These are phyloP conservation scores for Oreonectes daqikongensis DNA, from an alignment of 2,797 vertebrate species.

Conservation along the genomic window DNA sequence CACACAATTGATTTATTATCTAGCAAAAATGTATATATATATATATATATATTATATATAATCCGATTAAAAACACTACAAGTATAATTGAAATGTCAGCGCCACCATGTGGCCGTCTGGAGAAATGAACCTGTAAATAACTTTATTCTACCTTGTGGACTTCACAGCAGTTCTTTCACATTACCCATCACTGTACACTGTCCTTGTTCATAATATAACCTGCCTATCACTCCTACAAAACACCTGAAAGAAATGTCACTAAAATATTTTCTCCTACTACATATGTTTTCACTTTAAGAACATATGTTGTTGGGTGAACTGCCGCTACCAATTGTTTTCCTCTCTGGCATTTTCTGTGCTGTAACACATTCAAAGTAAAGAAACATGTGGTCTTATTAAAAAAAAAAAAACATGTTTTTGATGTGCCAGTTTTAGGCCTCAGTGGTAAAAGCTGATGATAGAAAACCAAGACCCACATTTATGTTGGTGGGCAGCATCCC, in stretches of 20 bases:
- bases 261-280: not conserved
- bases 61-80: no score
- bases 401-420: not conserved
- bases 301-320: not conserved
- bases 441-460: not conserved
- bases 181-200: not conserved
- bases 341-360: not conserved
- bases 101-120: conserved; percentile 7
- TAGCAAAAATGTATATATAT: no score
- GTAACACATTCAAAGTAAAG: not conserved
- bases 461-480: conserved; percentile 1
- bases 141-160: not conserved
- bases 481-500: not conserved
- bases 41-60: no score
- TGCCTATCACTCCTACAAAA: not conserved
- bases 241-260: not conserved
- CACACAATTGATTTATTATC: no score
- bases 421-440: conserved; percentile 8
- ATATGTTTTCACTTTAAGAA: not conserved
- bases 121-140: conserved; percentile 14
- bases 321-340: not conserved
- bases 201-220: conserved; percentile 7
- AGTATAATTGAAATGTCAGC: not conserved
- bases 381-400: not conserved
- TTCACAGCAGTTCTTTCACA: conserved; percentile 12